These are phyloP conservation scores for Dryobota labecula DNA, from an alignment of 2,888 invertebrate genomes.

Conservation along the genomic window DNA sequence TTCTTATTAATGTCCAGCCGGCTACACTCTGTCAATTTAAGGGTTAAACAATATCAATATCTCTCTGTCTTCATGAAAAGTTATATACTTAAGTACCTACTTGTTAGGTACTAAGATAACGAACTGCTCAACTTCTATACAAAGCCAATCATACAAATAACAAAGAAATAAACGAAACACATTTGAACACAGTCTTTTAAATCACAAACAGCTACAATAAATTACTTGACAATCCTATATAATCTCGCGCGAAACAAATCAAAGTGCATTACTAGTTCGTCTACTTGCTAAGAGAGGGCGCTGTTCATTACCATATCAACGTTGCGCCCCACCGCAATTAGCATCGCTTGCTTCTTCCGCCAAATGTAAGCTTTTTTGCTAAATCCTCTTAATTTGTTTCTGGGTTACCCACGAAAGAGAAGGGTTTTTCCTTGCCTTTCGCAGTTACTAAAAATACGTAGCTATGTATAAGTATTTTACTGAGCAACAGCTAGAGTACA, in stretches of 20 bases:
- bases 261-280: conserved; percentile 66
- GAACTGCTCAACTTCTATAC: not conserved
- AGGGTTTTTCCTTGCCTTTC: too few relatives aligned
- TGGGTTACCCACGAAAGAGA: conserved; percentile 61
- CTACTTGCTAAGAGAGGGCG: conserved; percentile 79
- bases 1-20: too few relatives aligned
- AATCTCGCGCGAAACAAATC: conserved; percentile 60
- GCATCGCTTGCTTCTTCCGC: conserved; percentile 81
- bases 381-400: conserved; percentile 81
- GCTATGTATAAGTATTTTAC: not conserved
- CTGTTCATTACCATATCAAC: conserved; percentile 78
- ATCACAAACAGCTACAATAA: conserved; percentile 31
- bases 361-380: conserved; percentile 80
- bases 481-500: not conserved
- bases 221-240: conserved; percentile 56
- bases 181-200: conserved; percentile 13
- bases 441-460: not conserved
- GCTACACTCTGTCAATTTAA: too few relatives aligned
- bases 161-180: not conserved
- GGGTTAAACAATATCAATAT: too few relatives aligned
- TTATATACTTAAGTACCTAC: not conserved
- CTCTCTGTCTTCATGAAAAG: not conserved
- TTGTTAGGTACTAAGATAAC: not conserved
- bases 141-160: not conserved
- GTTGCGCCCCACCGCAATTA: conserved; percentile 74